phyloP scores from a whole-genome alignment of 1,140 invertebrate genomes.

The Heliconius melpomene region DNA sequence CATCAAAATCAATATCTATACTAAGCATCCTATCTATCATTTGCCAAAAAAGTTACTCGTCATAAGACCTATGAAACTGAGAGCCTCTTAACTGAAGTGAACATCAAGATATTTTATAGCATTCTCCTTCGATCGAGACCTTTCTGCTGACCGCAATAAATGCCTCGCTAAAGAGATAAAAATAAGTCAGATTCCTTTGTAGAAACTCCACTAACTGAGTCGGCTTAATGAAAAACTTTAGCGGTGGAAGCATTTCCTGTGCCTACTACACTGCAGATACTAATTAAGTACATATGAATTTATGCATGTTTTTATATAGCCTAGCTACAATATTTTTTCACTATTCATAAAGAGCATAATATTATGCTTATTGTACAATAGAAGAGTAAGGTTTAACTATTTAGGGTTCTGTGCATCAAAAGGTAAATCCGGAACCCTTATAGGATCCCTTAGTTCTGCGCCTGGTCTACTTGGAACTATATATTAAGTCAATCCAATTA shows the following conservation, averaged over 20 bases:
- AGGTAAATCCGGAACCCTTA: too few species aligned
- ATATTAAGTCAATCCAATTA: too few species aligned
- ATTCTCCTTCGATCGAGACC: slow-evolving; percentile 57
- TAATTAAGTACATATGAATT: too few species aligned
- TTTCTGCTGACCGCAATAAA: slow-evolving; percentile 72
- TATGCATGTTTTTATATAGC: neutral
- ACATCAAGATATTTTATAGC: slow-evolving; percentile 55
- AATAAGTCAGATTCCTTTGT: slow-evolving; percentile 63
- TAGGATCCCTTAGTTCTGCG: too few species aligned
- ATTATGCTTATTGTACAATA: too few species aligned
- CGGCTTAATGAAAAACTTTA: slow-evolving; percentile 65
- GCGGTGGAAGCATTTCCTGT: slow-evolving; percentile 20
- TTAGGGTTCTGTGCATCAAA: too few species aligned
- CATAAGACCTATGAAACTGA: slow-evolving; percentile 47
- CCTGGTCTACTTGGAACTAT: too few species aligned
- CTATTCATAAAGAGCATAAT: too few species aligned
- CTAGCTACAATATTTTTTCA: too few species aligned
- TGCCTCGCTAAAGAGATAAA: slow-evolving; percentile 67
- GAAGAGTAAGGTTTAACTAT: too few species aligned
- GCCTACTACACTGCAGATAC: neutral
- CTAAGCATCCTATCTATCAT: slow-evolving; percentile 10
- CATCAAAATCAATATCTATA: neutral
- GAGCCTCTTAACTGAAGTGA: slow-evolving; percentile 41
- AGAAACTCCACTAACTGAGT: slow-evolving; percentile 54
- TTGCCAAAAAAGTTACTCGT: slow-evolving; percentile 21